These are phyloP conservation scores for Seira ritae DNA, from an alignment of 2,888 invertebrate genomes.

Conservation along the genomic window DNA sequence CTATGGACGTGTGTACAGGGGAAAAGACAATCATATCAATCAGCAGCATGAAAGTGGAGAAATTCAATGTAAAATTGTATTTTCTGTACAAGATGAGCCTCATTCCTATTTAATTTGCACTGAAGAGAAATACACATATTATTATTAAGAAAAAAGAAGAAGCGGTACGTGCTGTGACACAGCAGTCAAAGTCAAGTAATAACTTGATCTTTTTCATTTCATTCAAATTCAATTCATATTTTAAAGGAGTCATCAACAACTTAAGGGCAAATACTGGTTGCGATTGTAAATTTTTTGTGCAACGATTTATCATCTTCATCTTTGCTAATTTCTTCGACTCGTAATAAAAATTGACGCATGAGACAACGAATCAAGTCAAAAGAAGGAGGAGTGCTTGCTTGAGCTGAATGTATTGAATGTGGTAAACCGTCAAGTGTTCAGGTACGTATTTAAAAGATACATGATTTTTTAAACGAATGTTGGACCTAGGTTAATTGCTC, in stretches of 20 bases:
- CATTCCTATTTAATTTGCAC: not conserved
- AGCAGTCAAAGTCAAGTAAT: not conserved
- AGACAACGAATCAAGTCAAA: not conserved
- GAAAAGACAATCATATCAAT: not conserved
- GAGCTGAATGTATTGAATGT: not conserved
- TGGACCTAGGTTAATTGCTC: conserved; percentile 6
- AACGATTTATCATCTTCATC: not conserved
- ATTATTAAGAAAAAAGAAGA: too few relatives aligned
- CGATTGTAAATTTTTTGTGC: too few relatives aligned
- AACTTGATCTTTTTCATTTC: not conserved
- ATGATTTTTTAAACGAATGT: not conserved
- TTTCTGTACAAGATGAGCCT: not conserved
- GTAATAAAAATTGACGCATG: conserved; percentile 6
- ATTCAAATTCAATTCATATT: not conserved
- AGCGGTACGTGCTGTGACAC: not conserved
- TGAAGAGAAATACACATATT: too few relatives aligned
- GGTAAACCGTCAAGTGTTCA: conserved; percentile 1
- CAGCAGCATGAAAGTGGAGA: not conserved
- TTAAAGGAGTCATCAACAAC: conserved; percentile 5
- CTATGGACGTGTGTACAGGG: not conserved
- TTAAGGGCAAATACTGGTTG: not conserved
- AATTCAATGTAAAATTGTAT: not conserved
- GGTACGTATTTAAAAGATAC: not conserved
- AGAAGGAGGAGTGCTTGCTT: not conserved
- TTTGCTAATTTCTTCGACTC: not conserved